A percentile compares a stretch with the other conserved stretches of the same genome.
Conservation (phyloP, 2,888 invertebrate species). For the Thyatira batis region DNA sequence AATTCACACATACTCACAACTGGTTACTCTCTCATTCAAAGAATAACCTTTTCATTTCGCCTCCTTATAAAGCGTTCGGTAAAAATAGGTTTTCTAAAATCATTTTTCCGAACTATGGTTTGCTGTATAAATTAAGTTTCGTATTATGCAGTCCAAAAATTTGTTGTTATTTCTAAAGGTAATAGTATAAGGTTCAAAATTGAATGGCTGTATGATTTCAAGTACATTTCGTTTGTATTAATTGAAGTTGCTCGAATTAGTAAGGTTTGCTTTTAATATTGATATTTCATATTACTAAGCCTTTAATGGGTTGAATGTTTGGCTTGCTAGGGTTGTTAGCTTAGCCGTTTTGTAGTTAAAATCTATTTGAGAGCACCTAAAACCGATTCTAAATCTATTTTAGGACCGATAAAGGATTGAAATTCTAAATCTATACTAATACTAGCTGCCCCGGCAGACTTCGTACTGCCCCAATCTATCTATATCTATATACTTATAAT, state of each 20-base stretch:
- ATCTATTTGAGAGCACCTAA: background rate
- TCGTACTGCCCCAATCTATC: too few relatives aligned
- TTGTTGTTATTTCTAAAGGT: slow-evolving; percentile 16
- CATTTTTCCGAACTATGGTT: background rate
- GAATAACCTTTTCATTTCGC: background rate
- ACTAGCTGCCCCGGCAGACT: too few relatives aligned
- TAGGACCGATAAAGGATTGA: background rate
- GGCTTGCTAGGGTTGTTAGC: slow-evolving; percentile 32
- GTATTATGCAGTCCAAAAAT: slow-evolving; percentile 15
- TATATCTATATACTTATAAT: too few relatives aligned
- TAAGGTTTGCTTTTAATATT: slow-evolving; percentile 51
- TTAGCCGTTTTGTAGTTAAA: slow-evolving; percentile 33
- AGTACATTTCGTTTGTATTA: slow-evolving; percentile 3
- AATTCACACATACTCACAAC: slow-evolving; percentile 28
- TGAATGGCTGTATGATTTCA: slow-evolving; percentile 1
- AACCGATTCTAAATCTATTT: background rate
- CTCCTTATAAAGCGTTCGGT: background rate
- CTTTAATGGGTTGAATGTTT: slow-evolving; percentile 49
- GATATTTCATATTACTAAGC: slow-evolving; percentile 46
- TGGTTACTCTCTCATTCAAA: background rate
- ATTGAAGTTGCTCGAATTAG: slow-evolving; percentile 31
- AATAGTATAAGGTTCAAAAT: slow-evolving; percentile 19
- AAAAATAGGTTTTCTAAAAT: background rate
- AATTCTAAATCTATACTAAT: background rate
- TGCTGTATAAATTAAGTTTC: slow-evolving; percentile 5